Percentiles rank a stretch among this genome's conserved stretches.
Conservation (phyloP, 2,113 vertebrate species). For the Zapus hudsonius region DNA sequence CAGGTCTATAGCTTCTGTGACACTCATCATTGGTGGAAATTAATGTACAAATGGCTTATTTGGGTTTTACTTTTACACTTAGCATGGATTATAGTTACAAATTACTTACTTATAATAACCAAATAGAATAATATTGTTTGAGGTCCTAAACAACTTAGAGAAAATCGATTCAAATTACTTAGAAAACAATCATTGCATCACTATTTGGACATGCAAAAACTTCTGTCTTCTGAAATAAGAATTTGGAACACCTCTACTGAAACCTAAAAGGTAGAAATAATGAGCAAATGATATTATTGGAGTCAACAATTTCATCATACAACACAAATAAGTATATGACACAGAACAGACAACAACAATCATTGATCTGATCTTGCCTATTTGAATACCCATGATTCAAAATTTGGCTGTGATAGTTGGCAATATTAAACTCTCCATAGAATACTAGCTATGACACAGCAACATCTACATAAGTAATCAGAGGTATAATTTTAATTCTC, state of each 20-base stretch:
- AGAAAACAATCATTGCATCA: background rate
- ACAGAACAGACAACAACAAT: background rate
- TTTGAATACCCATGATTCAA: background rate
- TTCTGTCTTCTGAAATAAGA: conserved; percentile 11
- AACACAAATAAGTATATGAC: background rate
- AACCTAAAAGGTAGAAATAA: background rate
- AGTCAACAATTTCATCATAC: background rate
- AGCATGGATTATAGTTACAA: conserved; percentile 35
- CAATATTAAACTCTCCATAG: background rate
- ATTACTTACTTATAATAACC: background rate
- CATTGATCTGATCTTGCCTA: background rate
- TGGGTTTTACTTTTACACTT: conserved; percentile 45
- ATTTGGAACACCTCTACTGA: background rate
- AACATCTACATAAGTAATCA: background rate
- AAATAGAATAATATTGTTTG: conserved; percentile 38
- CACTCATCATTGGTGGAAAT: background rate
- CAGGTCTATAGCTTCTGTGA: conserved; percentile 5
- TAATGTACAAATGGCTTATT: conserved; percentile 17
- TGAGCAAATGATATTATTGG: background rate
- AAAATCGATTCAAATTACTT: conserved; percentile 17
- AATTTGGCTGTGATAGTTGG: background rate
- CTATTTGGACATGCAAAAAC: background rate
- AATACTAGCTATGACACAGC: background rate
- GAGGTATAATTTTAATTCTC: background rate
- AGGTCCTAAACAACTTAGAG: background rate